Base-by-base conservation (phyloP, 2,888 invertebrate genomes). In the Megamerina dolium region DNA sequence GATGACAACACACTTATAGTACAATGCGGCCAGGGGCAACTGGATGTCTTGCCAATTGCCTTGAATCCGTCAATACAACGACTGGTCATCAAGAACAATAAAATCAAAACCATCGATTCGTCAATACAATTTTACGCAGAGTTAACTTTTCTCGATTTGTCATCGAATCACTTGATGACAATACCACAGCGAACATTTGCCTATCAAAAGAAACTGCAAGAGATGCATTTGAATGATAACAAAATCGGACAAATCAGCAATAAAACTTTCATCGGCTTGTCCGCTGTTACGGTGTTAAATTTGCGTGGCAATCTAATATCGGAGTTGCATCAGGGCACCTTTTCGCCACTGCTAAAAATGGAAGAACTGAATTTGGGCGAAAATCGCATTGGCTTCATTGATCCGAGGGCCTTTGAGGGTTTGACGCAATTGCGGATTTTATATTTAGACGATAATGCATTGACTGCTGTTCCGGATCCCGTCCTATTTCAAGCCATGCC, bases 61-160 rank as follows among this genome's bases (percentile, higher is more conserved):
- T 75, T 93, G 51, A 93, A 93, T 74, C 94, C 94, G 29, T 87
- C 88, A 55, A 88, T 91, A 51, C 87, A 88, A 64, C 78, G 89
- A 36, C 78, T 91, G 59, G 85, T 88, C 54, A 80, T 91, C 51
- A 81, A 84, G 59, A 87, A 85, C 69, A 91, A 90, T 68, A 83
- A 84, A 60, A 89, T 91, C 62, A 88, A 87, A 67, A 87, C 86
- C 10, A 86, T 91, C 51, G 90, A 91, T 69, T 88, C 87, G 41
- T 87, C 88, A 9, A 86, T 91, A 71, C 87, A 87, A 66, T 91
- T 91, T 73, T 91, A 91, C 73, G 82, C 85, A 2, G 88, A 88
- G 56, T 75, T 91, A 30, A 85, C 84, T 53, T 87, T 86, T 66
- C 78, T 90, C 42, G 90, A 91, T 70, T 75, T 91, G 20, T 88